Base-by-base conservation (phyloP, 2,888 invertebrate genomes). In the Dryobotodes eremita region DNA sequence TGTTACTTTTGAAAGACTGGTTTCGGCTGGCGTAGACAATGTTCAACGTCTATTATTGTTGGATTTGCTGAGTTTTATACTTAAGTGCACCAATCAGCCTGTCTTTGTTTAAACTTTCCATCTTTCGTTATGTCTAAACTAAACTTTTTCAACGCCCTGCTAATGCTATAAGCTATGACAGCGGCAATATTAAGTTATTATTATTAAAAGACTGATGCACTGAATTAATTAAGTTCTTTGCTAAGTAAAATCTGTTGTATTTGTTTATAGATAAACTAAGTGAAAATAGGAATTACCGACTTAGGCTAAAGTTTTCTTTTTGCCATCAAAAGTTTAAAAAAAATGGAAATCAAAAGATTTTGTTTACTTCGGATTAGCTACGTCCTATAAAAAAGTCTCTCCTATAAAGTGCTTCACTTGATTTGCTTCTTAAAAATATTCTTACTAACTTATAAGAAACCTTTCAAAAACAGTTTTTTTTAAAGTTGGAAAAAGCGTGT, bases 71-170 rank as follows among this genome's bases (percentile, higher is more conserved):
- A 55, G 26, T 68, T 68, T 42, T 36, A 55, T 65, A 5, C 36
- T 53, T 53, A 48, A 82, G 36, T 61, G 66, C 26, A 78, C 59
- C 84, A 61, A 20, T n/a, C 53, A 48, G 31, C 13, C 46, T 20
- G 2, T 48, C 46, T n/a, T 31, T 68, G 13, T 36, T 17, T 26
- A 36, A 70, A 62, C 31, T 23, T 69, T 55, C 7, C 36, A 62
- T 26, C 20, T 70, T 70, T 48, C 62, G 13, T 36, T 20, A 31
- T 8, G 42, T 36, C 8, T 46, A n/a, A 64, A 75, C 46, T 3
- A 20, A 50, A n/a, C 11, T 68, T 20, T 59, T 5, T 57, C 10
- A 10, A 53, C n/a, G n/a, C 46, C 20, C 66, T 8, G 36, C n/a
- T 65, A 36, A 55, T n/a, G 8, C 7, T 23, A 42, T 53, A 15